A percentile compares a stretch with the other conserved stretches of the same genome.
phyloP scores from a whole-genome alignment of 2,797 vertebrate genomes.

The Microchirus variegatus region DNA sequence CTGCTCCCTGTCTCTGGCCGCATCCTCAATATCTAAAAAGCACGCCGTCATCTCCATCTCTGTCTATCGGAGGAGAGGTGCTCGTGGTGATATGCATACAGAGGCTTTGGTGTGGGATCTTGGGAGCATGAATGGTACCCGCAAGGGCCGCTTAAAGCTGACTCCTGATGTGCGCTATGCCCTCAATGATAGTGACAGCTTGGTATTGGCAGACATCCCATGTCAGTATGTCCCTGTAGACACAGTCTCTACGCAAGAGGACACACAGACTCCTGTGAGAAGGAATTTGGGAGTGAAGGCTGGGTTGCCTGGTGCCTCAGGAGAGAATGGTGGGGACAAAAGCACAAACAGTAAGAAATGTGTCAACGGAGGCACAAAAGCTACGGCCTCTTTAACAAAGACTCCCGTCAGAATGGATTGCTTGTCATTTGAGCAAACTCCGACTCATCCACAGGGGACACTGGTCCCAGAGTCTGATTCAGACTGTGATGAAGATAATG shows the following conservation, averaged over 20 bases:
- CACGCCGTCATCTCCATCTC: slow-evolving; percentile 86
- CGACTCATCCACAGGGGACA: slow-evolving; percentile 60
- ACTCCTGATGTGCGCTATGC: slow-evolving; percentile 84
- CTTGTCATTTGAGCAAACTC: slow-evolving; percentile 69
- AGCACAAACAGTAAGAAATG: slow-evolving; percentile 24
- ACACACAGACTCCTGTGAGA: slow-evolving; percentile 19
- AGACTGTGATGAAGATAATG: slow-evolving; percentile 78
- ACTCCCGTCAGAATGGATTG: slow-evolving; percentile 40
- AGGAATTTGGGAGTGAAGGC: slow-evolving; percentile 17
- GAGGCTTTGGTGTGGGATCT: slow-evolving; percentile 86
- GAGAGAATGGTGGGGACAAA: slow-evolving; percentile 23
- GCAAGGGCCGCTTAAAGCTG: slow-evolving; percentile 82
- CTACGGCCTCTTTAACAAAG: slow-evolving; percentile 13
- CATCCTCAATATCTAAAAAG: slow-evolving; percentile 85
- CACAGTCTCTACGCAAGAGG: slow-evolving; percentile 14
- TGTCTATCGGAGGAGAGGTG: slow-evolving; percentile 55
- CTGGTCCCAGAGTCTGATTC: slow-evolving; percentile 88
- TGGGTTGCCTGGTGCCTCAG: slow-evolving; percentile 5
- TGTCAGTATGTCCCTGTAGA: slow-evolving; percentile 80
- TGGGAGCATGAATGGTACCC: slow-evolving; percentile 89
- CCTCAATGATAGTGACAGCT: slow-evolving; percentile 80
- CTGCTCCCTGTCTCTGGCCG: slow-evolving; percentile 81
- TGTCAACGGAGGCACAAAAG: slow-evolving; percentile 24
- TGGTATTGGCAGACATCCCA: slow-evolving; percentile 87
- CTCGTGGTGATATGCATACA: slow-evolving; percentile 17